These are phyloP conservation scores for Eutolmus rufibarbis DNA, from an alignment of 2,888 invertebrate genomes.

Conservation along the genomic window DNA sequence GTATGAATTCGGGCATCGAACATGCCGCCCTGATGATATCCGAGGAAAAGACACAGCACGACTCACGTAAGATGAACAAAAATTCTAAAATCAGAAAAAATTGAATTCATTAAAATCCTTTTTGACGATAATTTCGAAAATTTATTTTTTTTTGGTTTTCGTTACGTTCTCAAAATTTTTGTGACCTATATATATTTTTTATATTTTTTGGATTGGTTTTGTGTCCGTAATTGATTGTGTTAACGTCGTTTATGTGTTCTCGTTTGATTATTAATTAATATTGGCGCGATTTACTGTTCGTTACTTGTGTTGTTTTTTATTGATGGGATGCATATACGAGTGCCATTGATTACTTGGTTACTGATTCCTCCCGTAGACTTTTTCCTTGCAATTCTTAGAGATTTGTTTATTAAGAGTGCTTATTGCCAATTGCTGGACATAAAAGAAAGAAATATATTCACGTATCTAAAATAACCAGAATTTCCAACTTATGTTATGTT, in stretches of 20 bases:
- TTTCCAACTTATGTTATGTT: neutral
- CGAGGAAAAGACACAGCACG: slow-evolving; percentile 80
- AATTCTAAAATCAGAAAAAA: slow-evolving; percentile 14
- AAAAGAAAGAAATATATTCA: neutral
- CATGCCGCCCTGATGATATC: slow-evolving; percentile 79
- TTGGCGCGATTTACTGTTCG: neutral
- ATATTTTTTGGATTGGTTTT: neutral
- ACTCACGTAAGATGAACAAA: slow-evolving; percentile 74
- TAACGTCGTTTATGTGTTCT: slow-evolving; percentile 14
- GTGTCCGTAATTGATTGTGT: slow-evolving; percentile 22
- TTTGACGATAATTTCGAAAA: neutral
- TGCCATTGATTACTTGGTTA: neutral
- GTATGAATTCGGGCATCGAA: slow-evolving; percentile 78
- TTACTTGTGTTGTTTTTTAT: slow-evolving; percentile 32
- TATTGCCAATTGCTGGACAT: neutral
- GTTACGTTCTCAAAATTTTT: neutral
- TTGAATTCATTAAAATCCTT: neutral
- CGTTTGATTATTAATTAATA: neutral
- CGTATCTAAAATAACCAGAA: neutral
- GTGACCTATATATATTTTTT: neutral
- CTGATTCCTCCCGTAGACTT: neutral
- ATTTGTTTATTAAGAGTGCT: neutral
- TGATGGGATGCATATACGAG: neutral
- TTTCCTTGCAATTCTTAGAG: neutral
- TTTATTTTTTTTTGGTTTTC: neutral